Evolutionary conservation across 2,888 invertebrate species (phyloP).

Genomic region (Ferrisia virgata): DNA sequence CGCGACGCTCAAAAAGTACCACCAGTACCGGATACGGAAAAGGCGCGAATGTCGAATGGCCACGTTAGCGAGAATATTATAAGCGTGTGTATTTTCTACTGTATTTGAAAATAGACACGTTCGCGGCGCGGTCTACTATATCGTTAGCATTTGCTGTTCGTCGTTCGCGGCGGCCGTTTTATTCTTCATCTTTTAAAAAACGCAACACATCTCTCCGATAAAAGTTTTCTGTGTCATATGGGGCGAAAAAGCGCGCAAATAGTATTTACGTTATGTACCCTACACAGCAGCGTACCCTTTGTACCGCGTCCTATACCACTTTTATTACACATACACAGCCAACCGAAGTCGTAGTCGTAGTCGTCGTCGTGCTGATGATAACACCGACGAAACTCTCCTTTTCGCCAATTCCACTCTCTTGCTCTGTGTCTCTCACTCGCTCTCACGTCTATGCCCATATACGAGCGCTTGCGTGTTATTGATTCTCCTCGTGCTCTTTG

Average conservation of each 20-base stretch:
- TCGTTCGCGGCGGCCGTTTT: background rate
- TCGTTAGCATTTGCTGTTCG: background rate
- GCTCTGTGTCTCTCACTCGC: background rate
- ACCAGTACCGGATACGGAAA: background rate
- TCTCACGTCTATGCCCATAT: background rate
- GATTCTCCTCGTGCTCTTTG: slow-evolving; percentile 6
- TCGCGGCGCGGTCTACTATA: background rate
- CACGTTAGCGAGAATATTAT: background rate
- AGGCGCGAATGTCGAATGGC: background rate
- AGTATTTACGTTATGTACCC: slow-evolving; percentile 31
- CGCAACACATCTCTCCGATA: background rate
- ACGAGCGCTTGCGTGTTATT: slow-evolving; percentile 44
- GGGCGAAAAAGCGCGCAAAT: slow-evolving; percentile 37
- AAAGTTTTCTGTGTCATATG: background rate
- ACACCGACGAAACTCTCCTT: background rate
- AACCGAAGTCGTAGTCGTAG: no score
- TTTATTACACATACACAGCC: background rate
- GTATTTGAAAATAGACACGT: background rate
- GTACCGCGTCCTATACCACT: background rate
- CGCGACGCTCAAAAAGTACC: background rate
- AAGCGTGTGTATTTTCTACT: no score
- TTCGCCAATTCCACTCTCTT: background rate
- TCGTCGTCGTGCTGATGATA: background rate
- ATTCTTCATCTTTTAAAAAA: background rate
- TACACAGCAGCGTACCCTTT: no score